Evolutionary conservation across 2,888 invertebrate species (phyloP).

Genomic region (Bembecia ichneumoniformis): DNA sequence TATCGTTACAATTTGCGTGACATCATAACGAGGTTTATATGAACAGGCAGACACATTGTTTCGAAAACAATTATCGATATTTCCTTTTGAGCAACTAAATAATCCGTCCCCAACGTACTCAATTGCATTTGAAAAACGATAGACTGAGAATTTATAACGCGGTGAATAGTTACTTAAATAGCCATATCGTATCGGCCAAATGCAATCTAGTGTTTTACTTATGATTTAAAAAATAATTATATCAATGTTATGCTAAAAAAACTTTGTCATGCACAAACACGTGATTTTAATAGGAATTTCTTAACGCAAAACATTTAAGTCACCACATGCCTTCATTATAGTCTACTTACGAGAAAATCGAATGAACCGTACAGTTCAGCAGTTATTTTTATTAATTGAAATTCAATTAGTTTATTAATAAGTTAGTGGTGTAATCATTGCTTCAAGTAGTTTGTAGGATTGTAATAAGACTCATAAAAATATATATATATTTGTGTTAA

Average conservation of each 20-base stretch:
- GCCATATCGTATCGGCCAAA: neutral
- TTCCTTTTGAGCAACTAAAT: slow-evolving; percentile 6
- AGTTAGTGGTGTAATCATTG: slow-evolving; percentile 24
- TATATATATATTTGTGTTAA: slow-evolving; percentile 46
- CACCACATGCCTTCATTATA: neutral
- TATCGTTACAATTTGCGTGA: no score
- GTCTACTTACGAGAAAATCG: neutral
- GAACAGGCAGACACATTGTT: no score
- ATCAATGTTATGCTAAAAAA: neutral
- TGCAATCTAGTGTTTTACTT: neutral
- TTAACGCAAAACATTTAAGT: neutral
- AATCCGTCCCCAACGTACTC: slow-evolving; percentile 43
- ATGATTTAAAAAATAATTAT: neutral
- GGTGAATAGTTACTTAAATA: neutral
- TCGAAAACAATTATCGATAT: no score
- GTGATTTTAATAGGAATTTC: slow-evolving; percentile 3
- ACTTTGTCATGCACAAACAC: slow-evolving; percentile 5
- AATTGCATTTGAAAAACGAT: slow-evolving; percentile 5
- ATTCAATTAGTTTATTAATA: no score
- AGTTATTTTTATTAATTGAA: no score
- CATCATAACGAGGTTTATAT: no score
- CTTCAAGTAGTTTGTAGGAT: slow-evolving; percentile 47
- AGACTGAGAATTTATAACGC: neutral
- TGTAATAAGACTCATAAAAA: slow-evolving; percentile 10
- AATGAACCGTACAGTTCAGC: neutral